These are phyloP conservation scores for Sturnus vulgaris DNA, from an alignment of 2,113 vertebrate species.

Conservation along the genomic window DNA sequence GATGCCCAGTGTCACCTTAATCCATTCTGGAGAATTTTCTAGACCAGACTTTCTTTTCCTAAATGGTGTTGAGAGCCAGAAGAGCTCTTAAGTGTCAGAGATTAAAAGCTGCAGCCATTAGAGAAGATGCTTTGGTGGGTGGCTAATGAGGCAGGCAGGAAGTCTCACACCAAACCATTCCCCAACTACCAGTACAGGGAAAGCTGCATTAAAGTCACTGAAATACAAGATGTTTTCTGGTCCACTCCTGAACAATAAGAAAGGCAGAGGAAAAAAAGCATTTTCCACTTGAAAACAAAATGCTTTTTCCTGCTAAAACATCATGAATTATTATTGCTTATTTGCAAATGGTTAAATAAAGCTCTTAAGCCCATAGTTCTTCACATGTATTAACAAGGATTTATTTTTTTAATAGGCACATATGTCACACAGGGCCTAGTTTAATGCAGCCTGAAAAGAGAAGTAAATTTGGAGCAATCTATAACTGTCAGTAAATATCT, in stretches of 20 bases:
- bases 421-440: neutral
- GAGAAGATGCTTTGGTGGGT: neutral
- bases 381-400: neutral
- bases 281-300: neutral
- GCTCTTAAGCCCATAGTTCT: neutral
- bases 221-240: neutral
- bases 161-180: neutral
- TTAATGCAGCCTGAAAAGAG: neutral
- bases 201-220: neutral
- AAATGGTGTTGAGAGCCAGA: neutral
- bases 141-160: neutral
- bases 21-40: neutral
- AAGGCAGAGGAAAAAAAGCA: neutral
- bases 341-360: neutral
- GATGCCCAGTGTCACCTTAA: neutral
- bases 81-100: neutral
- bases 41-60: neutral
- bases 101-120: slow-evolving; percentile 20
- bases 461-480: neutral
- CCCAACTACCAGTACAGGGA: neutral
- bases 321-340: neutral
- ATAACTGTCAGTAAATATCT: neutral
- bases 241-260: neutral
- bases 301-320: neutral
- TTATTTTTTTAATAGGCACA: neutral